Conservation (phyloP, 2,888 invertebrate species). For the Fragum sueziense region DNA sequence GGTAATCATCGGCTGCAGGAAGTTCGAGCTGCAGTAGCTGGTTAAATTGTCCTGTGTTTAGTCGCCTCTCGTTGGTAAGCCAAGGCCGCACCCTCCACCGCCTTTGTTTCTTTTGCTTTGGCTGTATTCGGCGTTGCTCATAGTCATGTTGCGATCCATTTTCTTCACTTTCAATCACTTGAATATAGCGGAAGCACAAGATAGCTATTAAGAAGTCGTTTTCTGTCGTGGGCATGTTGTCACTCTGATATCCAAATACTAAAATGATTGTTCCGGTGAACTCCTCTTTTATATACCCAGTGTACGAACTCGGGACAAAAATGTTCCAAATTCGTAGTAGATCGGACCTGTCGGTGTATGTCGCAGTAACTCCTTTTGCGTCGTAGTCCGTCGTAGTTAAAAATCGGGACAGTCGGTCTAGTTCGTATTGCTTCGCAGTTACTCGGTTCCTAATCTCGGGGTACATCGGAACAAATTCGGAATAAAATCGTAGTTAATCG, state of each 20-base stretch:
- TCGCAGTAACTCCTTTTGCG: constrained; percentile 2
- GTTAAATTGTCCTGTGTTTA: constrained; percentile 14
- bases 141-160: background rate
- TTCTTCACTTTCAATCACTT: background rate
- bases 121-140: background rate
- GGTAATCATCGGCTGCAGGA: constrained; percentile 9
- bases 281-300: background rate
- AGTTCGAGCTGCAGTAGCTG: constrained; percentile 19
- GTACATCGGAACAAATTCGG: background rate
- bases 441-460: background rate
- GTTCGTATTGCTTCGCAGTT: background rate
- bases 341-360: constrained; percentile 10
- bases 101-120: background rate
- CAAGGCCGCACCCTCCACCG: constrained; percentile 23
- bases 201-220: background rate
- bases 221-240: background rate
- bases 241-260: background rate
- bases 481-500: background rate
- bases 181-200: background rate
- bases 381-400: background rate
- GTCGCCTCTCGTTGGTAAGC: constrained; percentile 29
- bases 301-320: background rate
- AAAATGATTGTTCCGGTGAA: background rate
- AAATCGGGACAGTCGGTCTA: background rate
- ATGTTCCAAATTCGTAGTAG: background rate